Percentiles rank a stretch among this genome's conserved stretches.
Conservation (phyloP, 2,888 invertebrate species). For the Halictus ligatus region DNA sequence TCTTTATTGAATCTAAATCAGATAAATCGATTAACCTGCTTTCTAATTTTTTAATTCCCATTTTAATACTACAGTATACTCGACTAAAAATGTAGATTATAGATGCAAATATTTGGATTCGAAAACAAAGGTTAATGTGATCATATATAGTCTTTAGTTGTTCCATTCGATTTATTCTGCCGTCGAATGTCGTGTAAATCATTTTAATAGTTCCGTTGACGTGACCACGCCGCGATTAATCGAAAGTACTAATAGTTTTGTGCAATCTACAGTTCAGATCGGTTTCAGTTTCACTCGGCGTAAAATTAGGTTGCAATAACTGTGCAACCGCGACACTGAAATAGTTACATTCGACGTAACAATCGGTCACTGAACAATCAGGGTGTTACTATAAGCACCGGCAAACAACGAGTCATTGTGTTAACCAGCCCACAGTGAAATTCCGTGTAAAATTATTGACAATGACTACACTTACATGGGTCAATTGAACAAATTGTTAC, state of each 20-base stretch:
- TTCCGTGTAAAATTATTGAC: background rate
- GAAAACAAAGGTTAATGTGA: background rate
- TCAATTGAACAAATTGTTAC: background rate
- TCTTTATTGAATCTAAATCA: no score
- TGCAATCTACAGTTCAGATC: background rate
- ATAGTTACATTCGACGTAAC: constrained; percentile 17
- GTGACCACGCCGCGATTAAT: background rate
- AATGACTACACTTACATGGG: constrained; percentile 8
- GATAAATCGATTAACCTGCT: no score
- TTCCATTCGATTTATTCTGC: background rate
- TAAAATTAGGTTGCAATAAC: constrained; percentile 18
- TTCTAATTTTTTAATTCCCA: no score
- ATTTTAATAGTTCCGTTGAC: background rate
- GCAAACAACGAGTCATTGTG: constrained; percentile 17
- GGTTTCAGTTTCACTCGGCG: constrained; percentile 13
- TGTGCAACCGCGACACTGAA: constrained; percentile 9
- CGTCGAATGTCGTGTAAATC: background rate
- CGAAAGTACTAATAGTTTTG: background rate
- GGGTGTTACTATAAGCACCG: constrained; percentile 6
- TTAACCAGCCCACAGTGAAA: background rate
- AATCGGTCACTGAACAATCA: constrained; percentile 8
- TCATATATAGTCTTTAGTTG: no score
- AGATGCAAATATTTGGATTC: no score
- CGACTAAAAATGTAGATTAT: no score
- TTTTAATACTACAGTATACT: no score